Base-by-base conservation (phyloP, 2,888 invertebrate genomes). In the Eupeodes luniger region DNA sequence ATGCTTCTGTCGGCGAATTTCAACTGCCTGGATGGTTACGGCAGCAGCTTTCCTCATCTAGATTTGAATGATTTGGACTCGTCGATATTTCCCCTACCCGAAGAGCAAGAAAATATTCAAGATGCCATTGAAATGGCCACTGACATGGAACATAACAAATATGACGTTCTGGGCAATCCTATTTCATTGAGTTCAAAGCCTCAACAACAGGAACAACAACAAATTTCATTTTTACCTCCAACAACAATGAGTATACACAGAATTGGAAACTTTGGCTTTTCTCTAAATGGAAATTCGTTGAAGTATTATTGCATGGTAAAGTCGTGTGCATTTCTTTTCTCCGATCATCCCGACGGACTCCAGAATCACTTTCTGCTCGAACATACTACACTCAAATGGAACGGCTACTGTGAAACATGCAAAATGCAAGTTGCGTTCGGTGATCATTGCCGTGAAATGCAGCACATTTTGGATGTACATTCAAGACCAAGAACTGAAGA, bases 371-470 rank as follows among this genome's bases (percentile, higher is more conserved):
- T 92, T 67, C 75, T 90, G 3, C 62, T 79, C n/a, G 91, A 92
- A 0, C 94, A 94, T 90, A 89, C 91, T 0, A 69, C 82, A n/a
- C 94, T 94, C 44, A 91, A 91, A 34, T 95, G 95, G 95, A 94
- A 94, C 85, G 95, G 95, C 1, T 94, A 94, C 90, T 95, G 95
- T 90, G 92, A 90, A 70, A 89, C 94, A 12, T 95, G 95, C 89
- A 94, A 94, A 90, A 47, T 76, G 3, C 84, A 91, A 27, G 44
- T 90, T 40, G 66, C 47, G 36, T 27, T 16, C 44, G n/a, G 70
- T n/a, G 16, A 85, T 40, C 9, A 40, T 27, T 36, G 83, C 57
- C 40, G 75, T 10, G 93, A 93, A 86, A 87, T 93, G 16, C 90
- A 89, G 4, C 93, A 93, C 83, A 91, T 93, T 91, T 69, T 91